Evolutionary conservation across 2,888 invertebrate species (phyloP).

Genomic region (Neria commutata): DNA sequence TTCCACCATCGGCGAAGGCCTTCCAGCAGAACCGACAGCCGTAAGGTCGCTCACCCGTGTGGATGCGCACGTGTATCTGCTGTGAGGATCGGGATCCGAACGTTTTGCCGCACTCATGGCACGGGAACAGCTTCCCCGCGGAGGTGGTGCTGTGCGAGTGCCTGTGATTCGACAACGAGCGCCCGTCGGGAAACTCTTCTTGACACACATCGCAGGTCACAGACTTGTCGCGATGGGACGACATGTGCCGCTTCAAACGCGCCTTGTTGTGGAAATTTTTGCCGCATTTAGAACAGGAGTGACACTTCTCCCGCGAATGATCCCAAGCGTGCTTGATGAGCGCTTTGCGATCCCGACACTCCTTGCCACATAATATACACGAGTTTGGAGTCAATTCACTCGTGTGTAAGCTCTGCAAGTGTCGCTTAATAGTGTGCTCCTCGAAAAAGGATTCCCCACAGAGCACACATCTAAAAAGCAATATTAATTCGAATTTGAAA

Average conservation of each 20-base stretch:
- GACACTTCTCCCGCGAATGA: conserved; percentile 70
- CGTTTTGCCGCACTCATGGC: conserved; percentile 83
- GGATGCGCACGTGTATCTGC: conserved; percentile 85
- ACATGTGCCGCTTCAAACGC: conserved; percentile 70
- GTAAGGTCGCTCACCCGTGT: conserved; percentile 82
- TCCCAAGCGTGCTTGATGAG: conserved; percentile 74
- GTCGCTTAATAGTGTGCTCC: conserved; percentile 69
- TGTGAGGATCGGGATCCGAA: conserved; percentile 85
- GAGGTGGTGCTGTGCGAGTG: conserved; percentile 67
- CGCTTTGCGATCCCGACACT: conserved; percentile 72
- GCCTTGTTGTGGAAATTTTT: conserved; percentile 76
- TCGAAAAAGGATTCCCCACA: conserved; percentile 71
- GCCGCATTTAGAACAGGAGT: conserved; percentile 71
- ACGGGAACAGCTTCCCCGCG: conserved; percentile 75
- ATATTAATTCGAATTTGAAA: not conserved
- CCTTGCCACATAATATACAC: conserved; percentile 71
- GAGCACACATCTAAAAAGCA: conserved; percentile 65
- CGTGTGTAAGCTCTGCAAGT: conserved; percentile 68
- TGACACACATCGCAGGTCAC: conserved; percentile 74
- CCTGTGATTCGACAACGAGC: conserved; percentile 72
- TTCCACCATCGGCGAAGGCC: conserved; percentile 87
- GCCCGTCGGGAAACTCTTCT: conserved; percentile 73
- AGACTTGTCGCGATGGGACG: conserved; percentile 74
- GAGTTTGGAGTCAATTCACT: conserved; percentile 70
- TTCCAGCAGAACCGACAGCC: conserved; percentile 88